Evolutionary conservation across 2,113 vertebrate genomes (phyloP).

Genomic region (Corythornis madagascariensis): DNA sequence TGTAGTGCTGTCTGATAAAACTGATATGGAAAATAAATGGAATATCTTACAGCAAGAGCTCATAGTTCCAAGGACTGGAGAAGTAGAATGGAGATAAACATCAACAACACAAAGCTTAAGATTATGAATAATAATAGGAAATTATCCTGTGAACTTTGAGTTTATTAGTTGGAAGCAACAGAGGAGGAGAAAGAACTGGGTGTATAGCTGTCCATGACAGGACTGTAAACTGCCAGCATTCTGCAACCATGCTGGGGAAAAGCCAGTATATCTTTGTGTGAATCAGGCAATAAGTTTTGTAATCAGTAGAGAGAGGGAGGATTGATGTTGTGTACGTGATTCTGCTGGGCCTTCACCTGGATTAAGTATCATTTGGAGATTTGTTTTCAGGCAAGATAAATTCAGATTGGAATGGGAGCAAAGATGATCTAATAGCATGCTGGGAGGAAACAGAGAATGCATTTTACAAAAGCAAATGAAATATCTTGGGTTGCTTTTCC

Average conservation of each 20-base stretch:
- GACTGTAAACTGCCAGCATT: background rate
- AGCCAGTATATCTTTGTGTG: background rate
- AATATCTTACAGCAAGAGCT: conserved; percentile 24
- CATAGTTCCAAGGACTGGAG: background rate
- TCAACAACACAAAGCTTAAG: background rate
- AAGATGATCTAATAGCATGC: background rate
- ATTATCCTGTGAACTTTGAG: background rate
- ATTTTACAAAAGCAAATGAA: conserved; percentile 32
- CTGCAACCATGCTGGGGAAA: accelerated
- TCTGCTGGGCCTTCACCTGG: background rate
- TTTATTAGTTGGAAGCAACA: background rate
- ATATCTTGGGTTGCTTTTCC: conserved; percentile 12
- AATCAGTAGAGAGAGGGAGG: background rate
- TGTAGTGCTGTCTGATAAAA: background rate
- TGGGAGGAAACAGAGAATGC: background rate
- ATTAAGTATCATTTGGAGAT: background rate
- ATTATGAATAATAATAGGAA: background rate
- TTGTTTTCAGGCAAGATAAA: conserved; percentile 18
- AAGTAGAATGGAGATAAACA: background rate
- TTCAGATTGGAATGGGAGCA: background rate
- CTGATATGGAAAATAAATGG: background rate
- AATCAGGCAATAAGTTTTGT: background rate
- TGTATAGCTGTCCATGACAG: background rate
- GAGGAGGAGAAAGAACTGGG: background rate
- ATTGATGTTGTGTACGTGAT: background rate